phyloP scores from a whole-genome alignment of 1,140 invertebrate genomes.

The Drosophila neocordata region DNA sequence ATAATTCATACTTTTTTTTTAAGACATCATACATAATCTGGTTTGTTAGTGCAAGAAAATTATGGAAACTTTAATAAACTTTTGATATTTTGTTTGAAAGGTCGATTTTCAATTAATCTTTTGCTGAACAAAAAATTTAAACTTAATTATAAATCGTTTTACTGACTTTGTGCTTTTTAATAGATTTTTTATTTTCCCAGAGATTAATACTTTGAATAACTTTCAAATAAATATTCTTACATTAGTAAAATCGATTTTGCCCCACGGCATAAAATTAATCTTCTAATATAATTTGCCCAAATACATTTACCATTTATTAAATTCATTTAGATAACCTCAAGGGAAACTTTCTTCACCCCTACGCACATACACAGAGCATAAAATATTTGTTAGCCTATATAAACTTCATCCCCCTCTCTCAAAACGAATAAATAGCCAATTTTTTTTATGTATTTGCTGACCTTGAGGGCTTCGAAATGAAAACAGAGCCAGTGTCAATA shows the following conservation, averaged over 20 bases:
- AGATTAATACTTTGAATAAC: neutral
- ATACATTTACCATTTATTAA: constrained; percentile 7
- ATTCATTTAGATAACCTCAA: constrained; percentile 13
- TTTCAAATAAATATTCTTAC: neutral
- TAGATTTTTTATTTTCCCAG: too few species aligned
- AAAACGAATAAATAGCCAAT: constrained; percentile 4
- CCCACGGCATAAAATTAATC: neutral
- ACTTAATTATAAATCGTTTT: too few species aligned
- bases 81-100: too few species aligned
- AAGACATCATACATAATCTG: too few species aligned
- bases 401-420: constrained; percentile 2
- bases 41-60: too few species aligned
- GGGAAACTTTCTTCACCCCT: constrained; percentile 6
- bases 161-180: too few species aligned
- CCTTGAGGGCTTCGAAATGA: constrained; percentile 48
- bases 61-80: too few species aligned
- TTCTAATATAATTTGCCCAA: neutral
- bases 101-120: too few species aligned
- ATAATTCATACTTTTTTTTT: too few species aligned
- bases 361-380: constrained; percentile 27
- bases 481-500: constrained; percentile 12
- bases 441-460: constrained; percentile 56
- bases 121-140: too few species aligned
- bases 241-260: neutral
- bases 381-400: constrained; percentile 49